phyloP scores from a whole-genome alignment of 2,797 vertebrate genomes.

The Yasuhikotakia modesta region DNA sequence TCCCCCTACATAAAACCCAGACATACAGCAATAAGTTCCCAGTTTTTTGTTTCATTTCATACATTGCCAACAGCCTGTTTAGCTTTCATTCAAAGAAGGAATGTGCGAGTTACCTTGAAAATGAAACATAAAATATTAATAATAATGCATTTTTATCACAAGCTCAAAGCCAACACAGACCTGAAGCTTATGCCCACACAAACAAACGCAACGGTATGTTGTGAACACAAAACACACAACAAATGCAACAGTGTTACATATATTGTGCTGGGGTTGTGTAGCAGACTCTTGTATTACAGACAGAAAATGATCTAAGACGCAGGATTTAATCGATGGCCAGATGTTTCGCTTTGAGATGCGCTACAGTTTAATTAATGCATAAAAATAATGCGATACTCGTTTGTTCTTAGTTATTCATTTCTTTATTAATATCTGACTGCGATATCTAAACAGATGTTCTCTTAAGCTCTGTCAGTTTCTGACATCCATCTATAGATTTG shows the following conservation, averaged over 20 bases:
- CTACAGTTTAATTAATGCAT: neutral
- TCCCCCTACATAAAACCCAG: neutral
- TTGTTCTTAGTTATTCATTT: constrained; percentile 26
- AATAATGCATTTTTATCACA: neutral
- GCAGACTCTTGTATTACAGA: neutral
- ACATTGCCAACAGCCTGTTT: neutral
- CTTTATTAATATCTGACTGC: constrained; percentile 5
- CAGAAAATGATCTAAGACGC: neutral
- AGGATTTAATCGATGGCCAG: constrained; percentile 14
- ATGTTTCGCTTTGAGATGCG: constrained; percentile 8
- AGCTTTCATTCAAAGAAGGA: neutral
- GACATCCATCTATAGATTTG: constrained; percentile 43
- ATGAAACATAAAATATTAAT: neutral
- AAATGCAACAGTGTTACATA: neutral
- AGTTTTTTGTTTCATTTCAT: neutral
- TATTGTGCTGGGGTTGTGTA: neutral
- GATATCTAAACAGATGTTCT: constrained; percentile 53
- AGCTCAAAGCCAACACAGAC: no score
- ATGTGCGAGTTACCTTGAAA: neutral
- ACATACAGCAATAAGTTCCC: neutral
- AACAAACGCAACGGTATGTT: no score
- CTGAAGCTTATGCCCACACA: no score
- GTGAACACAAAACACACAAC: neutral
- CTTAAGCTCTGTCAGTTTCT: constrained; percentile 53
- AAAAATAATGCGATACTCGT: constrained; percentile 5